These are phyloP conservation scores for Salpingus planirostris DNA, from an alignment of 2,888 invertebrate genomes.

Conservation along the genomic window DNA sequence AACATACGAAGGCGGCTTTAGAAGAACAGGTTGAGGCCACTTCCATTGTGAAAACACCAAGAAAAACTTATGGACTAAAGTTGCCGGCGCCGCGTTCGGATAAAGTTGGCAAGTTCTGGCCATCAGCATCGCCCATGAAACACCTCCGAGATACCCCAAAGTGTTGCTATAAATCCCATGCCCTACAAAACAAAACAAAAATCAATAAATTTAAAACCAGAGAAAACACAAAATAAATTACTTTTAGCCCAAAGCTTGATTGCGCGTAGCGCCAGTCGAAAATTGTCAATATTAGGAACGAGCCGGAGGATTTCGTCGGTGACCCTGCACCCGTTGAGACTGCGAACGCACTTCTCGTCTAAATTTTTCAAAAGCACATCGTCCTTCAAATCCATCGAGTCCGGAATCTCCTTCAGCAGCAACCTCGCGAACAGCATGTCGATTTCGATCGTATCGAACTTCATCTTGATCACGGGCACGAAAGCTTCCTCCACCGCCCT, in stretches of 20 bases:
- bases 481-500: constrained; percentile 95
- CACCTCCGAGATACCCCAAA: constrained; percentile 94
- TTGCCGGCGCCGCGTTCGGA: constrained; percentile 92
- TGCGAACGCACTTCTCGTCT: constrained; percentile 92
- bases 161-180: constrained; percentile 98
- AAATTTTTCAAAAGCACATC: constrained; percentile 88
- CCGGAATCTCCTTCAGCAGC: constrained; percentile 91
- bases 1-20: constrained; percentile 84
- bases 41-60: constrained; percentile 97
- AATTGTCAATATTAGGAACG: constrained; percentile 92
- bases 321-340: constrained; percentile 95
- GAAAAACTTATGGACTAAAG: constrained; percentile 96
- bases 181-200: constrained; percentile 53
- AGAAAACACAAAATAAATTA: no score
- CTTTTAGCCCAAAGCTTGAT: constrained; percentile 99
- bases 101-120: constrained; percentile 97
- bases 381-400: constrained; percentile 79
- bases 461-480: constrained; percentile 99
- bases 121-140: constrained; percentile 99
- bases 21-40: constrained; percentile 96
- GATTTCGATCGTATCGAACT: constrained; percentile 96
- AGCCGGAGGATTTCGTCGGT: constrained; percentile 96
- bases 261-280: constrained; percentile 83
- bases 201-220: no score
- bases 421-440: constrained; percentile 96